Conservation (phyloP, 2,797 vertebrate genomes). For the Oceanodroma leucorhoa region DNA sequence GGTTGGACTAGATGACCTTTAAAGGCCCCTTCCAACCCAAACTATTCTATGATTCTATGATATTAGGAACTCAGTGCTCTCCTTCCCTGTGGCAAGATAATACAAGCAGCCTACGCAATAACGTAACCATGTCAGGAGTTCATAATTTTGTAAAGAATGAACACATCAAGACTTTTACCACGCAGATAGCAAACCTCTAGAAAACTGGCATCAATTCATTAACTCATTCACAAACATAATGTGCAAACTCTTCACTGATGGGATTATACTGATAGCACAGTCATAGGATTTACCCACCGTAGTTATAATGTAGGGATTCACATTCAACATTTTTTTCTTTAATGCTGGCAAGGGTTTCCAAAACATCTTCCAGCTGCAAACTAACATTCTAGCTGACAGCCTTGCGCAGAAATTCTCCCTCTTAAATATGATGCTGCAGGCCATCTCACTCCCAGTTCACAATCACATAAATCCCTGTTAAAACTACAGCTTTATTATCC, state of each 20-base stretch:
- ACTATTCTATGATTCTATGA: background rate
- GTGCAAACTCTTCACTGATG: background rate
- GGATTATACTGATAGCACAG: background rate
- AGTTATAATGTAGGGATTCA: background rate
- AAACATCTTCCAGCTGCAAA: background rate
- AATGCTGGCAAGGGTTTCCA: background rate
- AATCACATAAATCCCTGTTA: background rate
- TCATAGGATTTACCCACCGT: background rate
- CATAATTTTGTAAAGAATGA: conserved; percentile 12
- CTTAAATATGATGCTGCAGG: background rate
- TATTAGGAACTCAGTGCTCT: background rate
- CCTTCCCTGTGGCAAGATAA: background rate
- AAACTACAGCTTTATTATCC: conserved; percentile 6
- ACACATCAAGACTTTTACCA: background rate
- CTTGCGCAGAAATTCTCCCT: background rate
- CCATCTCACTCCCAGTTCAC: background rate
- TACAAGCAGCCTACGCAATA: background rate
- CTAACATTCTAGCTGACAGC: background rate
- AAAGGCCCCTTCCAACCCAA: no score
- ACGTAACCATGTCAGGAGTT: background rate
- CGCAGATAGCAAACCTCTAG: background rate
- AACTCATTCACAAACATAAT: conserved; percentile 8
- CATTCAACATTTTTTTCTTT: background rate
- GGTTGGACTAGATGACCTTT: no score
- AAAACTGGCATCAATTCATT: conserved; percentile 23